phyloP scores from a whole-genome alignment of 1,140 invertebrate species.

The Trichonephila clavata region DNA sequence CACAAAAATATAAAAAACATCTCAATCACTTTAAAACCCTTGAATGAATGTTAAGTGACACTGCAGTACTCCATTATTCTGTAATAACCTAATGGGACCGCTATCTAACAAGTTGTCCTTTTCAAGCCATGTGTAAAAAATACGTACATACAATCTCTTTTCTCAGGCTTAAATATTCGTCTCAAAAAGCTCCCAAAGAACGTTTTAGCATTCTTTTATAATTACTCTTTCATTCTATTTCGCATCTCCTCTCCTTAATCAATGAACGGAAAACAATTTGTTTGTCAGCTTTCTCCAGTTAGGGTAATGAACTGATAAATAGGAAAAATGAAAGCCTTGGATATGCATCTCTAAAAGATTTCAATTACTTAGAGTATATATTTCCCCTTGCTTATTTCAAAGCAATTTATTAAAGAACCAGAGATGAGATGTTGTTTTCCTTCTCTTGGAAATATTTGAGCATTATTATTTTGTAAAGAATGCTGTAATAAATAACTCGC shows the following conservation, averaged over 20 bases:
- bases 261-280: conserved; percentile 42
- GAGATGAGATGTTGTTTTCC: too few species aligned
- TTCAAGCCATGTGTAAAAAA: background rate
- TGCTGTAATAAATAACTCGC: background rate
- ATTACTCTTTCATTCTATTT: conserved; percentile 38
- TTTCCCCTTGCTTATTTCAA: background rate
- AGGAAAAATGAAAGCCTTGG: conserved; percentile 19
- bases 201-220: conserved; percentile 27
- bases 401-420: background rate
- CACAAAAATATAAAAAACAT: background rate
- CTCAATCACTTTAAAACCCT: background rate
- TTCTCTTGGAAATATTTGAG: background rate
- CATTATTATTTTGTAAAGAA: background rate
- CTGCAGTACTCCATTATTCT: background rate
- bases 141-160: background rate
- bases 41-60: background rate
- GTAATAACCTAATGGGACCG: background rate
- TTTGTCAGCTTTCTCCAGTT: conserved; percentile 25
- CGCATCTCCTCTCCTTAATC: conserved; percentile 11
- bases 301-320: conserved; percentile 54
- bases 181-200: background rate
- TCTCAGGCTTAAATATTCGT: background rate
- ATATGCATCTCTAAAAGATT: conserved; percentile 42
- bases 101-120: background rate
- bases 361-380: conserved; percentile 58